A percentile compares a stretch with the other conserved stretches of the same genome.
These are phyloP conservation scores for Mionectes olivaceus DNA, from an alignment of 2,797 vertebrate species.

Conservation along the genomic window DNA sequence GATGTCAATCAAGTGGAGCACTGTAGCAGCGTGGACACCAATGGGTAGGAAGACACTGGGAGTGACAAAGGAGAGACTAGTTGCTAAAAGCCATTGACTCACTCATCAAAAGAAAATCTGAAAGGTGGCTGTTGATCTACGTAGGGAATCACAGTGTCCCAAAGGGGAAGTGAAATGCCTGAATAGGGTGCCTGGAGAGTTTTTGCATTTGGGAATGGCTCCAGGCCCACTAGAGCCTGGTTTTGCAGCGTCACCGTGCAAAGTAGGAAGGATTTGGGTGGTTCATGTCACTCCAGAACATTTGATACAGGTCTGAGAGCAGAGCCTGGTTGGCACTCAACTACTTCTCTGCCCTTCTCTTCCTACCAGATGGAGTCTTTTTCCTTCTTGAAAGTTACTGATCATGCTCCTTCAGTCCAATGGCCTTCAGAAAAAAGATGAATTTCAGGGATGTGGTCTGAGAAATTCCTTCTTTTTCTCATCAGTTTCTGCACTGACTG, in stretches of 20 bases:
- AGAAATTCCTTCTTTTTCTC: not conserved
- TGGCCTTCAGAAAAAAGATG: not conserved
- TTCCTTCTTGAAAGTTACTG: not conserved
- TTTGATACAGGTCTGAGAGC: not conserved
- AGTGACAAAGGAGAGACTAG: not conserved
- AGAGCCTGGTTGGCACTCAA: not conserved
- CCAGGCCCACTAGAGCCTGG: not conserved
- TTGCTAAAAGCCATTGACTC: not conserved
- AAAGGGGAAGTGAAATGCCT: not conserved
- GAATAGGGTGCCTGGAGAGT: not conserved
- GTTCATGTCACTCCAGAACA: not conserved
- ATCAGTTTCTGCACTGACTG: not conserved
- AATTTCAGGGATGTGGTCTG: not conserved
- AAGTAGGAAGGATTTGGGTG: not conserved
- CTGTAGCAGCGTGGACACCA: not conserved
- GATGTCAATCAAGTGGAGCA: not conserved
- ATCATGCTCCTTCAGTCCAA: not conserved
- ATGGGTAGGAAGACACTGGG: not conserved
- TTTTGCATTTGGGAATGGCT: not conserved
- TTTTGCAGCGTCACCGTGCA: not conserved
- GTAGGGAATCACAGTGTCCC: not conserved
- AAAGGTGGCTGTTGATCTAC: not conserved
- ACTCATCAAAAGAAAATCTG: not conserved
- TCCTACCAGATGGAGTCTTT: not conserved
- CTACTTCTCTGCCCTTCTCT: not conserved